Base-by-base conservation (phyloP, 2,113 vertebrate species). In the Nerophis lumbriciformis region DNA sequence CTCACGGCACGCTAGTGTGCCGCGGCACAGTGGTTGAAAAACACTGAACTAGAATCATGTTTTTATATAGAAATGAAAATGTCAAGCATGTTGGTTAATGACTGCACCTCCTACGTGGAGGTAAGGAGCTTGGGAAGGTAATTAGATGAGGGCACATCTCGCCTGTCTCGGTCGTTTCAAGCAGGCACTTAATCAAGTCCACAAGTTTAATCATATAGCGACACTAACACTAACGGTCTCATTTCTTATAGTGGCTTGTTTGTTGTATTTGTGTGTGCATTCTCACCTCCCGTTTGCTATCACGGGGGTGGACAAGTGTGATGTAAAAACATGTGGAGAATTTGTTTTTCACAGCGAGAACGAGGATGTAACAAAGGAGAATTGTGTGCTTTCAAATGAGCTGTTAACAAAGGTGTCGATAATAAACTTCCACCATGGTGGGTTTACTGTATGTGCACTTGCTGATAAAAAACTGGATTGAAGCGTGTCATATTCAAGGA, bases 11-110 rank as follows among this genome's bases (percentile, higher is more conserved):
- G 2, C 19, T 19, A 19, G 19, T n/a, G n/a, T n/a, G n/a, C n/a
- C n/a, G n/a, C 19, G 19, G 19, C 19, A 19, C 19, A 19, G 19
- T 19, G 2, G 19, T 19, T 19, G 19, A 19, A 19, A 19, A 19
- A 19, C 19, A 19, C 19, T 12, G 42, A 11, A 45, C 42, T 45
- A 11, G 5, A 45, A 45, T 45, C 10, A 45, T 45, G 42, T 45
- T 2, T 45, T 45, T 8, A 12, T 12, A 12, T 12, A 50, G 57
- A 47, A 72, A 76, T 74, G 79, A 73, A 76, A 81, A 76, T 71
- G 75, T 76, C 79, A 76, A 65, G 35, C 64, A 6, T 72, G 70
- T 78, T 83, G 76, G 66, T 72, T 81, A 75, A 80, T 69, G 74
- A 70, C 8, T 53, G 38, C 59, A 57, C 52, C 62, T 63, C 78